These are phyloP conservation scores for Tamias sibiricus DNA, from an alignment of 2,113 vertebrate genomes.

Conservation along the genomic window DNA sequence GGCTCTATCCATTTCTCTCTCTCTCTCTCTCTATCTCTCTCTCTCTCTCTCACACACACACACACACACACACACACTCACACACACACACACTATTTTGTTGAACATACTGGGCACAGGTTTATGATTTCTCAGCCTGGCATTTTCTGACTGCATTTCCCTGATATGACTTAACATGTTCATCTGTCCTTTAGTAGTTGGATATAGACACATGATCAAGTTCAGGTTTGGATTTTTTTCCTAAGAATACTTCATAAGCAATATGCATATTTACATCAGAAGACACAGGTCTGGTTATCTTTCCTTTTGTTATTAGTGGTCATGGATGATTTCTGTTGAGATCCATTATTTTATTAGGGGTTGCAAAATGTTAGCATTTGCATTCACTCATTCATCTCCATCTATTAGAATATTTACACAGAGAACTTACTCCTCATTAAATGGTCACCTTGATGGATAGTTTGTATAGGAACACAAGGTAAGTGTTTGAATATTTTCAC, in stretches of 20 bases:
- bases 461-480: background rate
- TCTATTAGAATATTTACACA: conserved; percentile 21
- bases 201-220: background rate
- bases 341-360: conserved; percentile 8
- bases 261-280: background rate
- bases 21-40: background rate
- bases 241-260: background rate
- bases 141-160: background rate
- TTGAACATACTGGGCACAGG: background rate
- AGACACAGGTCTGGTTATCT: background rate
- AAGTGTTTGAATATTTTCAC: background rate
- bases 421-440: background rate
- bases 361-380: background rate
- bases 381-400: background rate
- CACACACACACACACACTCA: too few relatives aligned
- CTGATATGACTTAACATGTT: background rate
- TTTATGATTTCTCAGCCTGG: background rate
- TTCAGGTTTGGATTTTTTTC: background rate
- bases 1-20: background rate
- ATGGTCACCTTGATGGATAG: background rate
- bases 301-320: background rate
- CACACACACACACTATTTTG: background rate
- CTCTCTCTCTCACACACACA: background rate
- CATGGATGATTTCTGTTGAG: background rate
- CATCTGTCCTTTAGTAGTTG: background rate